Conservation (phyloP, 2,888 invertebrate species). For the Zonitis immaculata region DNA sequence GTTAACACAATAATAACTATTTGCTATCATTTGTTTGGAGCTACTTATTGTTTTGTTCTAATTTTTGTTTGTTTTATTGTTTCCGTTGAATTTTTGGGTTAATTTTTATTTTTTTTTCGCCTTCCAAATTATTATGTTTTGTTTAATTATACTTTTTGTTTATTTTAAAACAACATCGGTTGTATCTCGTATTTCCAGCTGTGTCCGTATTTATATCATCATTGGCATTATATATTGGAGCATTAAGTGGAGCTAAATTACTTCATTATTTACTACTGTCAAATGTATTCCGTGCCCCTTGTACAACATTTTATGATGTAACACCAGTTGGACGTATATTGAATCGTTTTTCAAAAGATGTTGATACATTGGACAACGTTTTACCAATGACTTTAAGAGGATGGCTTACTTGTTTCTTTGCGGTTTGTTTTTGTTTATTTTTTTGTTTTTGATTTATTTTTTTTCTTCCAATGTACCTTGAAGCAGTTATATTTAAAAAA, state of each 20-base stretch:
- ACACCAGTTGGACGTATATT: conserved; percentile 75
- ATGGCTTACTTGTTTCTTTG: conserved; percentile 63
- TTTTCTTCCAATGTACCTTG: conserved; percentile 11
- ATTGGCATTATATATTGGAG: conserved; percentile 63
- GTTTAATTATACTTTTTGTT: conserved; percentile 7
- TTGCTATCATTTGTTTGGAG: neutral
- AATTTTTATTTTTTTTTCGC: conserved; percentile 4
- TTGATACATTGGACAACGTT: conserved; percentile 67
- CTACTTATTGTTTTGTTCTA: conserved; percentile 5
- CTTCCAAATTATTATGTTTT: no score
- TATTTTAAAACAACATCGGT: conserved; percentile 6
- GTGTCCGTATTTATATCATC: conserved; percentile 61
- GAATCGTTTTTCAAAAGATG: conserved; percentile 73
- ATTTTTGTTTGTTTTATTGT: conserved; percentile 11
- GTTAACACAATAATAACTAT: neutral
- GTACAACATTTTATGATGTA: conserved; percentile 72
- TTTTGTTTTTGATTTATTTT: neutral
- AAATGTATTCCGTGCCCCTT: conserved; percentile 63
- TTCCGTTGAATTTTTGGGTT: conserved; percentile 2
- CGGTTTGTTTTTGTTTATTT: conserved; percentile 49
- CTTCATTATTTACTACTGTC: conserved; percentile 62
- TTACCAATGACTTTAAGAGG: conserved; percentile 68
- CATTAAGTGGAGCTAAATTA: conserved; percentile 58
- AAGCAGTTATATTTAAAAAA: conserved; percentile 36
- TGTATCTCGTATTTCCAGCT: conserved; percentile 51